Conservation (phyloP, 30 jellyfish, hydroid and myxozoan genomes). For the Hydractinia symbiolongicarpus region DNA sequence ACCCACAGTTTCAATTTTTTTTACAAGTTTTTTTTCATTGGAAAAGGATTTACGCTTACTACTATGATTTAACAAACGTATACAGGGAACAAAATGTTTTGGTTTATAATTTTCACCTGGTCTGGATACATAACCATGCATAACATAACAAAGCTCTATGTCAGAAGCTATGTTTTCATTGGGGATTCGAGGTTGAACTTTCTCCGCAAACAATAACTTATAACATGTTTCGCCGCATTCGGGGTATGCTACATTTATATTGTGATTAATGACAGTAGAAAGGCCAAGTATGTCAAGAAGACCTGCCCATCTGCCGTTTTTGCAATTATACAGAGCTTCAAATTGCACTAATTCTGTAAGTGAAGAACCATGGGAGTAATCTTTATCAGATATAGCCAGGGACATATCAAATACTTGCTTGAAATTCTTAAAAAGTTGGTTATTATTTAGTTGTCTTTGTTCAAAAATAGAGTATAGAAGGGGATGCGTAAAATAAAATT, state of each 20-base stretch:
- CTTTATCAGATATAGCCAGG: too few relatives aligned
- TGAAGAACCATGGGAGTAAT: too few relatives aligned
- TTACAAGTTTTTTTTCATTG: neutral
- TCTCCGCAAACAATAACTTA: neutral
- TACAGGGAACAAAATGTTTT: neutral
- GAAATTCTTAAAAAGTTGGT: too few relatives aligned
- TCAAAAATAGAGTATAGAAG: too few relatives aligned
- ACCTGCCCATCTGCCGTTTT: neutral
- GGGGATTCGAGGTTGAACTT: neutral
- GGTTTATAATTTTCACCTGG: neutral
- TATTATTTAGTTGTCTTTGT: too few relatives aligned
- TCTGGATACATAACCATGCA: neutral
- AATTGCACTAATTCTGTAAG: too few relatives aligned
- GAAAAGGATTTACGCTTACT: neutral
- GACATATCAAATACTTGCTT: too few relatives aligned
- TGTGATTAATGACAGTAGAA: neutral
- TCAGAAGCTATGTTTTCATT: neutral
- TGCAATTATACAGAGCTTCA: conserved; percentile 22
- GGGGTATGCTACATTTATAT: neutral
- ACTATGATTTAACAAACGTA: neutral
- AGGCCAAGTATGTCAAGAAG: neutral
- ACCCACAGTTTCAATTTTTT: too few relatives aligned
- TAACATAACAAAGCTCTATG: neutral
- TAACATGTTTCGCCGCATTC: neutral
- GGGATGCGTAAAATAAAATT: too few relatives aligned